phyloP scores from a whole-genome alignment of 2,113 vertebrate species.

The Paedocypris sp. region DNA sequence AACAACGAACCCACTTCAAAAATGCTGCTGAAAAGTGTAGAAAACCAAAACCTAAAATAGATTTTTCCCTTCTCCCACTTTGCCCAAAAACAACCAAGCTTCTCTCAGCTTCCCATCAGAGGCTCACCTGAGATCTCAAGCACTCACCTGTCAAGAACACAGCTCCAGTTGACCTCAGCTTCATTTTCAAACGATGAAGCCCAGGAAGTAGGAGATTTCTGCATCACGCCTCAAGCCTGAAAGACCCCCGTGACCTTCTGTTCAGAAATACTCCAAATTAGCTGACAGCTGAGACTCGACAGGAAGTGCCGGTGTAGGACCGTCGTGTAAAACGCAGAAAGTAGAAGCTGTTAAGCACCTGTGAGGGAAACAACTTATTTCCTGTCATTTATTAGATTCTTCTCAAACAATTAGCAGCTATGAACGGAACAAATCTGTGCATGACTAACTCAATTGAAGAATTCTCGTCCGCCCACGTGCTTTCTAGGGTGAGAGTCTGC shows the following conservation, averaged over 20 bases:
- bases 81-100: neutral
- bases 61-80: neutral
- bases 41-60: too few relatives aligned
- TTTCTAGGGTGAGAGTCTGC: too few relatives aligned
- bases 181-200: neutral
- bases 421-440: neutral
- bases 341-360: neutral
- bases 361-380: neutral
- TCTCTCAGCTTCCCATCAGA: too few relatives aligned
- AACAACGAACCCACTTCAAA: too few relatives aligned
- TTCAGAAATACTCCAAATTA: neutral
- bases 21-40: too few relatives aligned
- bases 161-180: neutral
- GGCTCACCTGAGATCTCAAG: neutral
- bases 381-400: neutral
- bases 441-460: neutral
- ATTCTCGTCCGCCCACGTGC: too few relatives aligned
- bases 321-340: neutral
- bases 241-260: neutral
- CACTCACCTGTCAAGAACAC: neutral
- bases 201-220: neutral
- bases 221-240: conserved; percentile 15
- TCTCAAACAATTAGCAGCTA: conserved; percentile 4
- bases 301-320: neutral
- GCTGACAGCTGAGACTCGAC: conserved; percentile 4